A percentile compares a stretch with the other conserved stretches of the same genome.
Evolutionary conservation across 2,888 invertebrate species (phyloP).

Genomic region (Seira musarum): DNA sequence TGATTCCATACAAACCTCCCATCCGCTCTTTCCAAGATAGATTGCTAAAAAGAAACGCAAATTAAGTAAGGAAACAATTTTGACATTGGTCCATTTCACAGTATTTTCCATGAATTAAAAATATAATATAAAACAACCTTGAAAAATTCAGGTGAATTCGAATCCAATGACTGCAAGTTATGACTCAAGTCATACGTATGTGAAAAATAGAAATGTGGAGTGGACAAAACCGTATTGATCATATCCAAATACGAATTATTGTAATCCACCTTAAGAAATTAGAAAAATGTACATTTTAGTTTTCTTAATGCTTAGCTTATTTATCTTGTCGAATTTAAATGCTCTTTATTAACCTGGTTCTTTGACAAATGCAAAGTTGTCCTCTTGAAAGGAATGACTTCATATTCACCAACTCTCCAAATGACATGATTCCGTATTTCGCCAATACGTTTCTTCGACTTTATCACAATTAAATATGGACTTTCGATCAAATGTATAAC

Average conservation of each 20-base stretch:
- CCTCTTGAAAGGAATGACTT: constrained; percentile 88
- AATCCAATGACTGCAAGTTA: constrained; percentile 88
- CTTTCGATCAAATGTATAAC: constrained; percentile 88
- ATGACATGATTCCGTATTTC: constrained; percentile 80
- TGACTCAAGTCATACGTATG: constrained; percentile 95
- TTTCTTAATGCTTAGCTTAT: constrained; percentile 20
- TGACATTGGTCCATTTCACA: too few species aligned
- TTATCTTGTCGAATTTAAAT: too few species aligned
- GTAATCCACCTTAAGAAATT: constrained; percentile 79
- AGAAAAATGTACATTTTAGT: constrained; percentile 19
- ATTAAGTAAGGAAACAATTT: too few species aligned
- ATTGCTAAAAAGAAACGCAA: constrained; percentile 75
- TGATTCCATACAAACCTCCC: constrained; percentile 95
- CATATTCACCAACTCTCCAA: constrained; percentile 85
- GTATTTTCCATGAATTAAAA: too few species aligned
- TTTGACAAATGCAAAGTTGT: constrained; percentile 88
- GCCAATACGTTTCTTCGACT: constrained; percentile 87
- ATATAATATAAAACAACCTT: constrained; percentile 76
- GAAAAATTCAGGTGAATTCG: constrained; percentile 87
- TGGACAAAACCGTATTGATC: constrained; percentile 85
- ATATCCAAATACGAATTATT: constrained; percentile 89
- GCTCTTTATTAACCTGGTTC: constrained; percentile 82
- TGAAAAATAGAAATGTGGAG: constrained; percentile 94
- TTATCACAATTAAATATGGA: constrained; percentile 90
- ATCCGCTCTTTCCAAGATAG: constrained; percentile 86